Percentiles rank a stretch among this genome's conserved stretches.
These are phyloP conservation scores for Platycheirus albimanus DNA, from an alignment of 2,888 invertebrate genomes.

Conservation along the genomic window DNA sequence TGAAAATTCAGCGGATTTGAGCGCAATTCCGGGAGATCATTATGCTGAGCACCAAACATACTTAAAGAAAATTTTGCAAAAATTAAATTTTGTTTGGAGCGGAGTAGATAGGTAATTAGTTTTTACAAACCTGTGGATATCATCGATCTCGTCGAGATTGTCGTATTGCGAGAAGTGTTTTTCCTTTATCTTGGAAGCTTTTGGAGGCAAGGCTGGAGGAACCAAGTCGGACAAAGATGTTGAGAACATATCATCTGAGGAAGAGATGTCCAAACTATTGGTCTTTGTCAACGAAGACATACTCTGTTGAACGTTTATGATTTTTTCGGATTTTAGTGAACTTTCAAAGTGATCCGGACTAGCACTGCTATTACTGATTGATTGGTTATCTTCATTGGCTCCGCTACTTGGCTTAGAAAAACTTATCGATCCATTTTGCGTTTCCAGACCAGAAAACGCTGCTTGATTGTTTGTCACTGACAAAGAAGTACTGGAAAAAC, in stretches of 20 bases:
- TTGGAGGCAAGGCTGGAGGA: conserved; percentile 86
- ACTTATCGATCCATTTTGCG: conserved; percentile 59
- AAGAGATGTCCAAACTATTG: conserved; percentile 76
- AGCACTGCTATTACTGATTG: conserved; percentile 75
- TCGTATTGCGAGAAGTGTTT: conserved; percentile 88
- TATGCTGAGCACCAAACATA: conserved; percentile 75
- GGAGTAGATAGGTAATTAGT: too few species aligned
- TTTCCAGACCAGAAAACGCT: conserved; percentile 41
- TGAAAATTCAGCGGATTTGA: conserved; percentile 77
- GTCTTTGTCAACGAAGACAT: conserved; percentile 75
- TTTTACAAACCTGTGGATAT: conserved; percentile 81
- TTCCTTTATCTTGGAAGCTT: conserved; percentile 84
- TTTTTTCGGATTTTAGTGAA: conserved; percentile 75
- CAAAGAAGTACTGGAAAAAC: conserved; percentile 62
- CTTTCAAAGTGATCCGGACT: conserved; percentile 75
- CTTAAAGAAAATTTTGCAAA: too few species aligned
- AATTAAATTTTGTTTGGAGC: too few species aligned
- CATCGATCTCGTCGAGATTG: conserved; percentile 85
- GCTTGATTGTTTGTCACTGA: conserved; percentile 64
- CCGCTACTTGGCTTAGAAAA: conserved; percentile 57
- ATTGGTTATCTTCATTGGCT: conserved; percentile 74
- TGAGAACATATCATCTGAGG: conserved; percentile 73
- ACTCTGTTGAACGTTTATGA: conserved; percentile 75
- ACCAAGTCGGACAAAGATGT: conserved; percentile 72
- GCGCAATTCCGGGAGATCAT: conserved; percentile 83